These are phyloP conservation scores for Oreochromis mossambicus DNA, from an alignment of 2,797 vertebrate species.

Conservation along the genomic window DNA sequence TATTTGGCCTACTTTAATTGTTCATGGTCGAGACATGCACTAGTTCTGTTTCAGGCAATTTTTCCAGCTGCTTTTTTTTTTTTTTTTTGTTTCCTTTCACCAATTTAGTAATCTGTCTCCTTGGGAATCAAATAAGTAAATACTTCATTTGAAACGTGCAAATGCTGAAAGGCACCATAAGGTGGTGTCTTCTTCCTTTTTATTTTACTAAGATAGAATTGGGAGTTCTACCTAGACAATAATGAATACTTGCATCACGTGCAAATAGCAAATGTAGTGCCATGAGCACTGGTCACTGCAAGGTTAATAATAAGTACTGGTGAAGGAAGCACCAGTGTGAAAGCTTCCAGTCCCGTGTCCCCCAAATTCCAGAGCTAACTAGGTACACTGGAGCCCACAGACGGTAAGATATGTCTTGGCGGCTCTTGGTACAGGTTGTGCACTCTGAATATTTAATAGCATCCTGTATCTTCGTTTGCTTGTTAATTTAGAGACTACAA, in stretches of 20 bases:
- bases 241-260: not conserved
- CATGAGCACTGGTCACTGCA: not conserved
- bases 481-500: not conserved
- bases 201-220: not conserved
- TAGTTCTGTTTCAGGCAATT: not conserved
- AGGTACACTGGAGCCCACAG: not conserved
- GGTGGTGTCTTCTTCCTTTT: not conserved
- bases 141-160: not conserved
- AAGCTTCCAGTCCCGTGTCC: not conserved
- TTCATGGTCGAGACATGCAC: not conserved
- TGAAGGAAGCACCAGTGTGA: not conserved
- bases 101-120: not conserved
- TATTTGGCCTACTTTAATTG: not conserved
- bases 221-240: not conserved
- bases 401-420: not conserved
- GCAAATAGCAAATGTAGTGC: rapidly evolving
- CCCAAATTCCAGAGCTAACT: not conserved
- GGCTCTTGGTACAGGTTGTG: not conserved
- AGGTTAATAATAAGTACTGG: not conserved
- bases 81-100: not conserved
- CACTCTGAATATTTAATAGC: not conserved
- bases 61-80: not conserved
- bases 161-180: not conserved
- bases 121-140: not conserved
- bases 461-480: not conserved